These are phyloP conservation scores for Macheiramphus alcinus DNA, from an alignment of 2,113 vertebrate species.

Conservation along the genomic window DNA sequence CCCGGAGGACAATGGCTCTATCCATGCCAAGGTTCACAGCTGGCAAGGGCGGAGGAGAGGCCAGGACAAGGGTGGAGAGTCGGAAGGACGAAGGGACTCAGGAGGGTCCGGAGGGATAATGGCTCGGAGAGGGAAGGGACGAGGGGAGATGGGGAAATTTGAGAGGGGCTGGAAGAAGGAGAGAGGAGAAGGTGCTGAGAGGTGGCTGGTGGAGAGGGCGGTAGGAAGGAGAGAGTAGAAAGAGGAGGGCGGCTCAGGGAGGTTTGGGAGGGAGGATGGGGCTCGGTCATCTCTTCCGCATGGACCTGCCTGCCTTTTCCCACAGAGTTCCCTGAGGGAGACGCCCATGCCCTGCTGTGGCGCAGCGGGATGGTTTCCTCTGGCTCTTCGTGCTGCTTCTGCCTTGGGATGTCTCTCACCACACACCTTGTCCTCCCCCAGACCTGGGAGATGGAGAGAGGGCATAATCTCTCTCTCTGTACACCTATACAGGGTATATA, in stretches of 20 bases:
- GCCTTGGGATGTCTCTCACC: background rate
- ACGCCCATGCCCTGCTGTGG: accelerated
- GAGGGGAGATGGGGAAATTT: background rate
- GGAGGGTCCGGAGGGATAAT: background rate
- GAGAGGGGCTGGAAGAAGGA: background rate
- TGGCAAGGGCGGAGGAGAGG: constrained; percentile 62
- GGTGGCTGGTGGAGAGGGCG: background rate
- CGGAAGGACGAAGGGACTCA: background rate
- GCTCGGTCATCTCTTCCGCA: background rate
- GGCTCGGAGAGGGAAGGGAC: background rate
- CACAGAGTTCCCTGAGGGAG: background rate
- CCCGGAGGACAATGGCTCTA: constrained; percentile 72
- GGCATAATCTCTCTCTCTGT: accelerated
- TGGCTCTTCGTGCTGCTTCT: background rate
- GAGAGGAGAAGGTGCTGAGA: background rate
- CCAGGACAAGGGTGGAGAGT: constrained; percentile 5
- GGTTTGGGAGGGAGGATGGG: background rate
- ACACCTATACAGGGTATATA: no score
- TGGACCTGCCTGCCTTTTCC: background rate
- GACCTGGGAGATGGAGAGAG: background rate
- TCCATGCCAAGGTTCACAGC: constrained; percentile 79
- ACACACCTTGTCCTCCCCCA: background rate
- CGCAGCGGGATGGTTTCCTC: background rate
- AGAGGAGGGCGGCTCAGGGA: background rate
- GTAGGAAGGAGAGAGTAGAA: background rate